Conservation (phyloP, 2,888 invertebrate genomes). For the Conops quadrifasciatus region DNA sequence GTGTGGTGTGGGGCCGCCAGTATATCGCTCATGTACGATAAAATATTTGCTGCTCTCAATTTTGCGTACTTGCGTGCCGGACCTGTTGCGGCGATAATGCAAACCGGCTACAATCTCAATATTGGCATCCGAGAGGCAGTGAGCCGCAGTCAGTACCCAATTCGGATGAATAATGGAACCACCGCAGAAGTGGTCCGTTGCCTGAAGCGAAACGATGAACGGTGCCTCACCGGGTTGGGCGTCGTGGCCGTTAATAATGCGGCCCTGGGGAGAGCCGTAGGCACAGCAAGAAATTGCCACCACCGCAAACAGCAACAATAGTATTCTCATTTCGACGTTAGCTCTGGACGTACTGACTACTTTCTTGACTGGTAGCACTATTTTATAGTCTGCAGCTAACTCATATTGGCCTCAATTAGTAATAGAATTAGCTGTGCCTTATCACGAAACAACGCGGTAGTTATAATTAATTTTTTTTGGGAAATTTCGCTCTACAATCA, state of each 20-base stretch:
- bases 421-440: neutral
- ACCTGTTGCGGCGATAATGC: constrained; percentile 49
- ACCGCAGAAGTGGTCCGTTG: constrained; percentile 37
- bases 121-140: constrained; percentile 20
- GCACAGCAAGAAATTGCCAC: constrained; percentile 43
- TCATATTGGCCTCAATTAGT: neutral
- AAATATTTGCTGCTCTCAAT: constrained; percentile 41
- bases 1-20: constrained; percentile 63
- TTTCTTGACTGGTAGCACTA: neutral
- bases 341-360: neutral
- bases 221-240: constrained; percentile 36
- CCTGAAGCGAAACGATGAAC: constrained; percentile 35
- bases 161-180: constrained; percentile 39
- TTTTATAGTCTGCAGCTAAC: neutral
- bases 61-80: constrained; percentile 44
- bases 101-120: constrained; percentile 61
- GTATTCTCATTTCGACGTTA: constrained; percentile 48
- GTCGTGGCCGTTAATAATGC: constrained; percentile 40
- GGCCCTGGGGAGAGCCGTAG: constrained; percentile 44
- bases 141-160: constrained; percentile 41
- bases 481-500: neutral
- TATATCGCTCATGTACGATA: constrained; percentile 54
- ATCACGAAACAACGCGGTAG: neutral
- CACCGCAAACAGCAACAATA: constrained; percentile 46
- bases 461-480: neutral